These are phyloP conservation scores for Pampus argenteus DNA, from an alignment of 2,797 vertebrate genomes.

Conservation along the genomic window DNA sequence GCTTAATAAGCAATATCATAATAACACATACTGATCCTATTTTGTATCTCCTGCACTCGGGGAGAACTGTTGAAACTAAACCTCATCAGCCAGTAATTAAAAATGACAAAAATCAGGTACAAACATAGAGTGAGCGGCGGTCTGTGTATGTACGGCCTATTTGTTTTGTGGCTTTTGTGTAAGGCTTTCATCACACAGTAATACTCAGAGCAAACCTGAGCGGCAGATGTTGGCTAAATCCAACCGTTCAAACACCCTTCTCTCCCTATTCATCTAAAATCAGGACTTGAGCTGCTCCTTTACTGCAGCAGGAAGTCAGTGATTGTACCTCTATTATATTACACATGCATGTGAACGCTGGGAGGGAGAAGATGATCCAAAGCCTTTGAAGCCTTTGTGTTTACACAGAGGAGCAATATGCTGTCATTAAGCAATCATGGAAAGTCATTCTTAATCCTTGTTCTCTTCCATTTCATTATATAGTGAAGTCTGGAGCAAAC, in stretches of 20 bases:
- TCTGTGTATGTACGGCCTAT: slow-evolving; percentile 67
- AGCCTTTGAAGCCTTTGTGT: slow-evolving; percentile 72
- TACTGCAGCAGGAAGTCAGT: slow-evolving; percentile 75
- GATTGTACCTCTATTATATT: slow-evolving; percentile 69
- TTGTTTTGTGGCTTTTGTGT: slow-evolving; percentile 80
- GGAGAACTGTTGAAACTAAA: slow-evolving; percentile 69
- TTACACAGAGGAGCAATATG: slow-evolving; percentile 63
- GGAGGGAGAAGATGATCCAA: slow-evolving; percentile 21
- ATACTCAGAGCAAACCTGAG: slow-evolving; percentile 85
- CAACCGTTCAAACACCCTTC: slow-evolving; percentile 89
- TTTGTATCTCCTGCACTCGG: slow-evolving; percentile 29
- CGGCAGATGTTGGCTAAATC: slow-evolving; percentile 94
- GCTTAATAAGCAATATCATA: not conserved
- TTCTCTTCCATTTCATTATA: slow-evolving; percentile 48
- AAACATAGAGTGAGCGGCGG: slow-evolving; percentile 59
- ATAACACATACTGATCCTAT: slow-evolving; percentile 8
- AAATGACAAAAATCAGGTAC: slow-evolving; percentile 74
- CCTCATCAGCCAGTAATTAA: slow-evolving; percentile 83
- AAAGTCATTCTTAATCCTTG: slow-evolving; percentile 62
- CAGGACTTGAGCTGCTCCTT: slow-evolving; percentile 75
- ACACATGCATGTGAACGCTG: slow-evolving; percentile 21
- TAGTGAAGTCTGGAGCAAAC: not conserved
- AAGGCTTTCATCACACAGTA: slow-evolving; percentile 90
- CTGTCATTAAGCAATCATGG: slow-evolving; percentile 59
- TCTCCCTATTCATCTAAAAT: slow-evolving; percentile 81